Evolutionary conservation across 2,113 vertebrate genomes (phyloP), one percentile per base, ranked within the genome.

Genomic region (Etia nguti): DNA sequence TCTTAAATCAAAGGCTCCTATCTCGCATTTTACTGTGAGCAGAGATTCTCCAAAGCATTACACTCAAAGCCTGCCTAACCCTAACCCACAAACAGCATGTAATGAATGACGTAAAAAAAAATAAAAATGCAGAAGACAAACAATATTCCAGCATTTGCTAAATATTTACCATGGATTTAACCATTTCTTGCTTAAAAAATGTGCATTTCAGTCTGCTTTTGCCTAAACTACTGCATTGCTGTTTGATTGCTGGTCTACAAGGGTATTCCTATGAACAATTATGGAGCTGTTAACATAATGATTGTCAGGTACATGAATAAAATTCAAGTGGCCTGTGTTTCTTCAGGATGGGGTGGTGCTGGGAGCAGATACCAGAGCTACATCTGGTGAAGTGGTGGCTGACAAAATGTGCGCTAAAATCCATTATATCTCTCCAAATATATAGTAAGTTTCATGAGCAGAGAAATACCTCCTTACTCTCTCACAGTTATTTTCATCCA

Each of bases 341-440:
- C 5, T 90, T 2, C 70, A 97, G 96, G 95, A 96, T 94, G 96
- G 96, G 3, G 96, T 97, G 55, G 95, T 97, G 18, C 91, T 97
- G 34, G 96, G 96, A 3, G 96, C 96, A 9, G 96, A 97, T 73
- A 96, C 96, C 4, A 93, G 96, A 81, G 96, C 96, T 0, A 97
- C 96, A 0, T 96, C 95, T 10, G 80, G 79, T 54, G 96, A 96
- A 85, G 96, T 97, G 10, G 96, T 97, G 36, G 96, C 96, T 0
- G 95, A 97, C 29, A 97, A 97, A 34, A 94, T 91, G 94, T 97
- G 96, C 0, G 88, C 93, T 0, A 97, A 97, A 36, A 97, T 97
- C 84, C 96, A 97, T 82, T 96, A 93, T 91, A 96, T 97, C 16
- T 83, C 96, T 57, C 96, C 96, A 24, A 97, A 97, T 46, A 97